These are phyloP conservation scores for Chrysomela aeneicollis DNA, from an alignment of 2,888 invertebrate genomes.

Conservation along the genomic window DNA sequence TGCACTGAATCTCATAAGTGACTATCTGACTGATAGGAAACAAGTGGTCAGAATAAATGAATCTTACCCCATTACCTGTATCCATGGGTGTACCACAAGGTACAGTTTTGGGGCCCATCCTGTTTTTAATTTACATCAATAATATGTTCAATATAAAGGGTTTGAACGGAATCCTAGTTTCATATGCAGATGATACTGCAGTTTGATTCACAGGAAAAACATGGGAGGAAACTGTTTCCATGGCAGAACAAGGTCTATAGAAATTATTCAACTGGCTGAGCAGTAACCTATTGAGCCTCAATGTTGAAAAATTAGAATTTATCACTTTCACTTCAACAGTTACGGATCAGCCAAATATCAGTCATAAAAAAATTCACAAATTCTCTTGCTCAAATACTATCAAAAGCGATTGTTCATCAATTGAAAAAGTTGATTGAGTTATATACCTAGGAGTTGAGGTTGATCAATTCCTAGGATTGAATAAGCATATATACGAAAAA, in stretches of 20 bases:
- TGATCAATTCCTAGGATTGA: neutral
- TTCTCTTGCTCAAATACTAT: neutral
- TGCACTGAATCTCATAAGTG: no score
- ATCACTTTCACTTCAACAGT: neutral
- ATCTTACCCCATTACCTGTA: neutral
- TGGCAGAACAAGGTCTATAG: neutral
- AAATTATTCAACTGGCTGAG: neutral
- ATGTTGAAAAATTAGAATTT: no score
- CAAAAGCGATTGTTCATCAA: neutral
- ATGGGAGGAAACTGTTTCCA: no score
- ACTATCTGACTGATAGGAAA: no score
- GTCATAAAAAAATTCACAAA: constrained; percentile 4
- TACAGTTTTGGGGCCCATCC: no score
- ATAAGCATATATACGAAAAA: neutral
- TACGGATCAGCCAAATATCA: constrained; percentile 6
- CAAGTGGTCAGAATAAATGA: no score
- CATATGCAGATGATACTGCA: no score
- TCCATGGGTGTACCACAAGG: no score
- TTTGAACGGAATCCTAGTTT: neutral
- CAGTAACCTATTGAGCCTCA: no score
- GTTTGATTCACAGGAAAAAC: no score
- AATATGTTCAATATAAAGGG: neutral
- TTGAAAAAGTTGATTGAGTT: neutral
- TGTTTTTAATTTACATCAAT: no score
- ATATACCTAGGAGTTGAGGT: neutral